Percentiles rank a stretch among this genome's conserved stretches.
Evolutionary conservation across 2,888 invertebrate species (phyloP).

Genomic region (Noctua pronuba): DNA sequence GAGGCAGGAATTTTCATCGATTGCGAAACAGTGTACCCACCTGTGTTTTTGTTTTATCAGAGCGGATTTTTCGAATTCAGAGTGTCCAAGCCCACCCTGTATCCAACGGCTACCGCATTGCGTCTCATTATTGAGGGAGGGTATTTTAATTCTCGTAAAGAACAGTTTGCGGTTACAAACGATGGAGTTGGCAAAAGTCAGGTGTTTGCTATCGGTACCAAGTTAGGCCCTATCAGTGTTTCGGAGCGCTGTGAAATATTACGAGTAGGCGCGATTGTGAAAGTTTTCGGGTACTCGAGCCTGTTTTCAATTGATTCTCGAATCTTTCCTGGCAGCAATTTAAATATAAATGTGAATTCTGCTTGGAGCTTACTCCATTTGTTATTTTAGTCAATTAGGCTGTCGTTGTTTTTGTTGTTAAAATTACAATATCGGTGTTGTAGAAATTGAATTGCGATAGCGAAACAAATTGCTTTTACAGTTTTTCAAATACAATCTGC

Average conservation of each 20-base stretch:
- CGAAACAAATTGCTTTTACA: constrained; percentile 8
- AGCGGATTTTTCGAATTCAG: constrained; percentile 47
- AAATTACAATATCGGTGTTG: constrained; percentile 10
- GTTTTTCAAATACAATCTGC: background rate
- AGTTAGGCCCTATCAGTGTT: constrained; percentile 59
- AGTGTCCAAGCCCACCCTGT: constrained; percentile 29
- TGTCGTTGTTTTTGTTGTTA: constrained; percentile 23
- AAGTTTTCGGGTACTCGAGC: constrained; percentile 39
- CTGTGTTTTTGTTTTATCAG: constrained; percentile 43
- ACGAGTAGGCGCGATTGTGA: constrained; percentile 31
- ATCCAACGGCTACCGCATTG: constrained; percentile 75
- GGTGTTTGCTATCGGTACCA: constrained; percentile 65
- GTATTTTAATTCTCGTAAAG: constrained; percentile 72
- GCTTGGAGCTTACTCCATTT: background rate
- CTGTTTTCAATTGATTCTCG: constrained; percentile 30
- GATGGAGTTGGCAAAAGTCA: constrained; percentile 61
- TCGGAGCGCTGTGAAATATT: constrained; percentile 49
- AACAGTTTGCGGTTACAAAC: constrained; percentile 60
- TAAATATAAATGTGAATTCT: constrained; percentile 23
- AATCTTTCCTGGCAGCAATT: constrained; percentile 18
- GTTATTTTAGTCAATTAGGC: constrained; percentile 5
- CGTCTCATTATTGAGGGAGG: constrained; percentile 74
- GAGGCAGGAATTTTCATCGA: constrained; percentile 39
- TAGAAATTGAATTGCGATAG: background rate
- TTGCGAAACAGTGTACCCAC: constrained; percentile 24